Percentiles rank a stretch among this genome's conserved stretches.
Evolutionary conservation across 2,888 invertebrate species (phyloP).

Genomic region (Coleophora flavipennella): DNA sequence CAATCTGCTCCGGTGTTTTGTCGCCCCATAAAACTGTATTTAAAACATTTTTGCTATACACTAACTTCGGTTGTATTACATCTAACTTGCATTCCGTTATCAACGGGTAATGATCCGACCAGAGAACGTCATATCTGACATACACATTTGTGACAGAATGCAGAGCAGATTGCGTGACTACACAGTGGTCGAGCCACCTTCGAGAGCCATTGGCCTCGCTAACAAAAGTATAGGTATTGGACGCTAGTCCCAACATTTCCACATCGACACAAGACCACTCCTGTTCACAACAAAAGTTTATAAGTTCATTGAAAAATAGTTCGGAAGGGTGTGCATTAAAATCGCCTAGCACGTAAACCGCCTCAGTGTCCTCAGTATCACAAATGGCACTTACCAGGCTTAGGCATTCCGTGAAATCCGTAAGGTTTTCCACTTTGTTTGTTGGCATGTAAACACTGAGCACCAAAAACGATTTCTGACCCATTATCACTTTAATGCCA

Average conservation of each 20-base stretch:
- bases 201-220: not conserved
- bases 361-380: not conserved
- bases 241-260: conserved; percentile 3
- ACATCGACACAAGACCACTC: conserved; percentile 6
- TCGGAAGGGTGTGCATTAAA: conserved; percentile 4
- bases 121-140: not conserved
- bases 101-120: conserved; percentile 3
- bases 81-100: not conserved
- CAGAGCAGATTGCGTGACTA: not conserved
- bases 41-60: not conserved
- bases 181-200: conserved; percentile 6
- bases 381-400: conserved; percentile 1
- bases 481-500: not conserved
- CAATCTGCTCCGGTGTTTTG: not conserved
- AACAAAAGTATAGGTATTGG: conserved; percentile 2
- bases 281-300: conserved; percentile 4
- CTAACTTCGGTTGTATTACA: not conserved
- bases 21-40: not conserved
- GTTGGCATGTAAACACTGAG: conserved; percentile 4
- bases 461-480: not conserved
- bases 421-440: not conserved
- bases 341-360: not conserved
- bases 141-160: not conserved
- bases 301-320: conserved; percentile 5
- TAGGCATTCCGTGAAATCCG: conserved; percentile 3